phyloP scores from a whole-genome alignment of 2,888 invertebrate species.

The Strigamia maritima region DNA sequence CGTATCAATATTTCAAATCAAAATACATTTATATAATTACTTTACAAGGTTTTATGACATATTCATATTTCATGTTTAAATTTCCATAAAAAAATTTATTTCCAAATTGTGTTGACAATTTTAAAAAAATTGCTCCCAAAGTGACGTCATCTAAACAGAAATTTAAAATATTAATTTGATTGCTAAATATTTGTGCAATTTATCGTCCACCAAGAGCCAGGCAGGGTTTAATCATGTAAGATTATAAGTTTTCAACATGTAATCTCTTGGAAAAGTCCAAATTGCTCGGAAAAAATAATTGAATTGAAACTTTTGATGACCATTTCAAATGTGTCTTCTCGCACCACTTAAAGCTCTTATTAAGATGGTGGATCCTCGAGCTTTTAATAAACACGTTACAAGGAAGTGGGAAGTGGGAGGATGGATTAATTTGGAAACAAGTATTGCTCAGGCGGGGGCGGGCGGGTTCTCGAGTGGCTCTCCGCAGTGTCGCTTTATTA shows the following conservation, averaged over 20 bases:
- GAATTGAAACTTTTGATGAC: not conserved
- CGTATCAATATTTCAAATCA: not conserved
- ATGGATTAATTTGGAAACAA: conserved; percentile 36
- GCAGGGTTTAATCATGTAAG: no score
- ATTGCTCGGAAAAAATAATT: not conserved
- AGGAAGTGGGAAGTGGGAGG: conserved; percentile 19
- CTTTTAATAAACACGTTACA: conserved; percentile 34
- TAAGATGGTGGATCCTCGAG: conserved; percentile 18
- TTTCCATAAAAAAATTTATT: no score
- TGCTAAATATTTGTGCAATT: no score
- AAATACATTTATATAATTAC: not conserved
- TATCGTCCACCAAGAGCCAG: no score
- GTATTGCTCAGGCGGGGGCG: conserved; percentile 17
- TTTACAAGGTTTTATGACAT: not conserved
- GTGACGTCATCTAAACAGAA: no score
- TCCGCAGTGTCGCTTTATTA: conserved; percentile 34
- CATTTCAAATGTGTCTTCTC: not conserved
- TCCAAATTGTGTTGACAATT: no score
- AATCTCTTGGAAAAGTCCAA: no score
- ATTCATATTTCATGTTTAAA: no score
- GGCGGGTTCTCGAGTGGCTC: conserved; percentile 34
- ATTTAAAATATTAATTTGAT: no score
- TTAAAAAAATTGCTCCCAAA: no score
- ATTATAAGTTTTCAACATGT: no score
- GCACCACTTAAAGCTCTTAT: conserved; percentile 13